Conservation (phyloP, 2,113 vertebrate species). For the Sander vitreus region DNA sequence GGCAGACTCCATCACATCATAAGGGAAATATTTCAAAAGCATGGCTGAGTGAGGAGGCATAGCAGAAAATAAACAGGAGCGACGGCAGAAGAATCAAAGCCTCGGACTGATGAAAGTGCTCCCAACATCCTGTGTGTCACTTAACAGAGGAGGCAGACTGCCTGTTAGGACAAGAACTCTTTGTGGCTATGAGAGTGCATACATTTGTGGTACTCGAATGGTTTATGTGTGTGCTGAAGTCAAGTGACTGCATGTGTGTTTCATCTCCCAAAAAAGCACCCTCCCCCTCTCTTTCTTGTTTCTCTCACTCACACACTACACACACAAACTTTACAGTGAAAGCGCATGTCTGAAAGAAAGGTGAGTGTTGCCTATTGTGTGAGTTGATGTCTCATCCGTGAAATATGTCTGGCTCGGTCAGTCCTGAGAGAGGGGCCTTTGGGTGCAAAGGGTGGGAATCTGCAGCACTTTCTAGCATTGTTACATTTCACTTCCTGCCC, state of each 20-base stretch:
- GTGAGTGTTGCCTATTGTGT: constrained; percentile 32
- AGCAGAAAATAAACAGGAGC: constrained; percentile 59
- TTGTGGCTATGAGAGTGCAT: constrained; percentile 26
- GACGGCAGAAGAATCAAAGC: constrained; percentile 60
- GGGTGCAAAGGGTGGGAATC: constrained; percentile 28
- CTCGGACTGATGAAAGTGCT: constrained; percentile 61
- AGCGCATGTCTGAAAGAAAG: constrained; percentile 31
- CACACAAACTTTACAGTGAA: constrained; percentile 24
- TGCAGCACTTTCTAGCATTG: constrained; percentile 17
- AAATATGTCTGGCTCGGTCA: constrained; percentile 55
- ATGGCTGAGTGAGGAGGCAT: constrained; percentile 45
- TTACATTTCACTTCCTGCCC: constrained; percentile 42
- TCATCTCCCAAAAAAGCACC: constrained; percentile 18
- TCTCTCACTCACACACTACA: neutral
- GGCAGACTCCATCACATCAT: constrained; percentile 44
- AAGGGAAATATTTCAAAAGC: constrained; percentile 52
- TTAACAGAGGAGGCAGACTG: constrained; percentile 45
- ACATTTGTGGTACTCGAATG: constrained; percentile 24
- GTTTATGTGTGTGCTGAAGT: constrained; percentile 36
- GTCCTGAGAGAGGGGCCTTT: constrained; percentile 32
- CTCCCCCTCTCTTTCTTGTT: neutral
- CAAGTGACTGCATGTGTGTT: constrained; percentile 42
- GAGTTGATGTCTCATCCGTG: constrained; percentile 48
- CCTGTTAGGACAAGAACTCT: constrained; percentile 66
- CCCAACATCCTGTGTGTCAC: constrained; percentile 66